These are phyloP conservation scores for Sebastes umbrosus DNA, from an alignment of 2,797 vertebrate genomes.

Conservation along the genomic window DNA sequence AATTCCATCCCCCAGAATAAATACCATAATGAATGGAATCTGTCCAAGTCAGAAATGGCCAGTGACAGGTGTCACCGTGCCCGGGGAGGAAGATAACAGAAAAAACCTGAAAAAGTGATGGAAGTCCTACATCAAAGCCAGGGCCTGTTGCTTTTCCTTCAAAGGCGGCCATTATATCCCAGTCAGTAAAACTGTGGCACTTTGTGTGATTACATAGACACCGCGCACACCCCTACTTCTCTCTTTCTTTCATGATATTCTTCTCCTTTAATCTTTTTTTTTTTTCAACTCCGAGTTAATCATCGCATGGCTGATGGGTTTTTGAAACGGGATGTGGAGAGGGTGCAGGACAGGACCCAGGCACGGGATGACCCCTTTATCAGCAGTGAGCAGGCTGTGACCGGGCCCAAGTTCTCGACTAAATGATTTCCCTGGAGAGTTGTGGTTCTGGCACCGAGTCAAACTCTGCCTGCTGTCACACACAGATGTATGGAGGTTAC, in stretches of 20 bases:
- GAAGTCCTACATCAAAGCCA: constrained; percentile 63
- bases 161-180: constrained; percentile 63
- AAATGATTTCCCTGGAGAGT: constrained; percentile 82
- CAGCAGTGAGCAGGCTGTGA: constrained; percentile 75
- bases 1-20: constrained; percentile 41
- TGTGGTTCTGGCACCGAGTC: constrained; percentile 56
- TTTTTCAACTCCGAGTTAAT: constrained; percentile 55
- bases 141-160: constrained; percentile 46
- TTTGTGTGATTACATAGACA: constrained; percentile 58
- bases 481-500: constrained; percentile 71
- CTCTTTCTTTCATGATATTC: constrained; percentile 62
- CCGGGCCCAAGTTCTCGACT: constrained; percentile 63
- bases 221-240: constrained; percentile 8
- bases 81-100: constrained; percentile 23
- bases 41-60: constrained; percentile 9
- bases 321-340: constrained; percentile 53
- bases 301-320: constrained; percentile 66
- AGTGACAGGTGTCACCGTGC: constrained; percentile 25
- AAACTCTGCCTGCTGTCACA: constrained; percentile 56
- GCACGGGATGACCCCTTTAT: constrained; percentile 79
- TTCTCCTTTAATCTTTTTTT: constrained; percentile 67
- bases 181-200: constrained; percentile 61
- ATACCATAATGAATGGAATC: constrained; percentile 30
- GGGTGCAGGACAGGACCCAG: constrained; percentile 63
- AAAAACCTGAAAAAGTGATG: constrained; percentile 8